Conservation (phyloP, 2,797 vertebrate genomes). For the Kryptopterus vitreolus region DNA sequence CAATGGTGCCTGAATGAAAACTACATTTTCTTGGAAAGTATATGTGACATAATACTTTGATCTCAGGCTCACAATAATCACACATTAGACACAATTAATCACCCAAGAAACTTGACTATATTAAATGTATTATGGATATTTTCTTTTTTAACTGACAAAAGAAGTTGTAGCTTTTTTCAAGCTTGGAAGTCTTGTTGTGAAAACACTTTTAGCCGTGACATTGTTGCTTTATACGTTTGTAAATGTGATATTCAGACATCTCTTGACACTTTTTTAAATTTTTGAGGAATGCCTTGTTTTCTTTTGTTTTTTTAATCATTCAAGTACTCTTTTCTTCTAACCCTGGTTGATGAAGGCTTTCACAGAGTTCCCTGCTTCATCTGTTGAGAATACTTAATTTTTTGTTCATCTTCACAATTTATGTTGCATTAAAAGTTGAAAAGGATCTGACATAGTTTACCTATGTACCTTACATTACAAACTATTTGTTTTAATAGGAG, state of each 20-base stretch:
- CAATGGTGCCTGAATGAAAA: no score
- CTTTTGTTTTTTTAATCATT: neutral
- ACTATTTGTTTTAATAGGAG: neutral
- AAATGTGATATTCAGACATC: no score
- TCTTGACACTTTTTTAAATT: no score
- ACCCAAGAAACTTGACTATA: no score
- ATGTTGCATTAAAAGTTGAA: neutral
- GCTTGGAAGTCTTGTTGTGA: no score
- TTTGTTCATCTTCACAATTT: neutral
- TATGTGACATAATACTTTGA: neutral
- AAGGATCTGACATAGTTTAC: neutral
- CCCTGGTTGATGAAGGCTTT: neutral
- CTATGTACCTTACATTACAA: neutral
- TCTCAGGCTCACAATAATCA: neutral
- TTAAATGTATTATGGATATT: no score
- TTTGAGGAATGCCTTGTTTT: no score
- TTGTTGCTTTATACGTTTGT: no score
- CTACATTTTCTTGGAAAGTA: neutral
- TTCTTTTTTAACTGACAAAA: no score
- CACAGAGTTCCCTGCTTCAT: neutral
- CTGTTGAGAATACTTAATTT: neutral
- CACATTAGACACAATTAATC: no score
- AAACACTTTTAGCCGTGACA: no score
- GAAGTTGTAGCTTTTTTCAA: no score
- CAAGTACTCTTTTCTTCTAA: neutral